These are phyloP conservation scores for Mus pahari DNA, from an alignment of 2,113 vertebrate species.

Conservation along the genomic window DNA sequence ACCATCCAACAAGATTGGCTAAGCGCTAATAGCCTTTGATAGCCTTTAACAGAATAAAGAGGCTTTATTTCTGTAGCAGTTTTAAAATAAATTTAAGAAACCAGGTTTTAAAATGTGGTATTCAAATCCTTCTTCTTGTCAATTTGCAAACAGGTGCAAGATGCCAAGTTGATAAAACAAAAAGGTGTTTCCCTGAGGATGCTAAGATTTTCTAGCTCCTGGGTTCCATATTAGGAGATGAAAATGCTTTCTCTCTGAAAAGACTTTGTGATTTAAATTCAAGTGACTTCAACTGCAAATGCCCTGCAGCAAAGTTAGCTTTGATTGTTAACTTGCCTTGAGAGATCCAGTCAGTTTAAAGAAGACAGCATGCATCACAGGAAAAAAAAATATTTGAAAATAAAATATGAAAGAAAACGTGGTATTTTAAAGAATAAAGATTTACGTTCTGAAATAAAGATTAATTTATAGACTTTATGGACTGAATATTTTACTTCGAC, in stretches of 20 bases:
- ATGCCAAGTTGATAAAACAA: slow-evolving; percentile 36
- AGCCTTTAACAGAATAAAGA: background rate
- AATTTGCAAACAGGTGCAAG: slow-evolving; percentile 61
- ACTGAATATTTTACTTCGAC: slow-evolving; percentile 17
- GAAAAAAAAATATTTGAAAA: slow-evolving; percentile 43
- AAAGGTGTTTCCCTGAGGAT: slow-evolving; percentile 33
- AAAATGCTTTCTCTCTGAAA: slow-evolving; percentile 69
- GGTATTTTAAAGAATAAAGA: background rate
- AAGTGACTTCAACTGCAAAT: slow-evolving; percentile 72
- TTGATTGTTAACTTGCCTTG: slow-evolving; percentile 67
- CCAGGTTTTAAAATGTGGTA: slow-evolving; percentile 32
- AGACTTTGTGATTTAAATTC: slow-evolving; percentile 53
- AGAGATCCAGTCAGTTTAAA: slow-evolving; percentile 59
- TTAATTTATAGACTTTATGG: background rate
- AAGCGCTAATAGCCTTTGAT: background rate
- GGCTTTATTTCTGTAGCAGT: background rate
- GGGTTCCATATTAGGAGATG: slow-evolving; percentile 54
- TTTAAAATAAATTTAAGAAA: slow-evolving; percentile 38
- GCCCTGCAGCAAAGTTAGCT: slow-evolving; percentile 67
- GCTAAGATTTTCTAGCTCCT: background rate
- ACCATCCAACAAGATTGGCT: background rate
- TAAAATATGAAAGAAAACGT: slow-evolving; percentile 12
- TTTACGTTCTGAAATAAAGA: slow-evolving; percentile 13
- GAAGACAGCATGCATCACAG: slow-evolving; percentile 46
- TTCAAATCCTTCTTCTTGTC: background rate